A percentile compares a stretch with the other conserved stretches of the same genome.
phyloP scores from a whole-genome alignment of 2,888 invertebrate species.

The Ichneumoninae sp. region DNA sequence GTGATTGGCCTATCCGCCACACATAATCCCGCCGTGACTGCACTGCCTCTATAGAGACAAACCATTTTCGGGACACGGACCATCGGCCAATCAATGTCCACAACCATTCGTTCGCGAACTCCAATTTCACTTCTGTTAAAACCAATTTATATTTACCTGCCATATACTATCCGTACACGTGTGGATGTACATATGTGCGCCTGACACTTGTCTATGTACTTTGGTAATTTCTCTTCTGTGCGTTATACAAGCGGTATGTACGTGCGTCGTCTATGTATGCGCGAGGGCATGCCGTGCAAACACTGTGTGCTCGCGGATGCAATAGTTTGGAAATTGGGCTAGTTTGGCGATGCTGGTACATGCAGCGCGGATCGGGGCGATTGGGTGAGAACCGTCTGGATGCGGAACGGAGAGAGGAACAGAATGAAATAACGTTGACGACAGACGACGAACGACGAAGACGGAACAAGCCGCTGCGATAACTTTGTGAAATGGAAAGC shows the following conservation, averaged over 20 bases:
- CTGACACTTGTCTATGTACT: not conserved
- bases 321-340: conserved; percentile 56
- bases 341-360: conserved; percentile 52
- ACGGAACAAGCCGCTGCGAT: conserved; percentile 67
- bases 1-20: not conserved
- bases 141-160: conserved; percentile 13
- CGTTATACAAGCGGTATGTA: not conserved
- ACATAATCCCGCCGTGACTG: not conserved
- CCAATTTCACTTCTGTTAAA: conserved; percentile 7
- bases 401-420: conserved; percentile 32
- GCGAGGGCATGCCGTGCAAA: conserved; percentile 15
- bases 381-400: conserved; percentile 38
- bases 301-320: conserved; percentile 16
- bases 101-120: conserved; percentile 1
- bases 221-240: not conserved
- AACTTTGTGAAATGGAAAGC: conserved; percentile 70
- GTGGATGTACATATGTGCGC: not conserved
- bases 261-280: not conserved
- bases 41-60: not conserved
- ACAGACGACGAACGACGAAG: conserved; percentile 54
- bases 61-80: not conserved
- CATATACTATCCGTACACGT: not conserved
- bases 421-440: conserved; percentile 28
- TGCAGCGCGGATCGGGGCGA: conserved; percentile 12
- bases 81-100: conserved; percentile 14